Base-by-base conservation (phyloP, 2,888 invertebrate genomes). In the Parelbella ahira region DNA sequence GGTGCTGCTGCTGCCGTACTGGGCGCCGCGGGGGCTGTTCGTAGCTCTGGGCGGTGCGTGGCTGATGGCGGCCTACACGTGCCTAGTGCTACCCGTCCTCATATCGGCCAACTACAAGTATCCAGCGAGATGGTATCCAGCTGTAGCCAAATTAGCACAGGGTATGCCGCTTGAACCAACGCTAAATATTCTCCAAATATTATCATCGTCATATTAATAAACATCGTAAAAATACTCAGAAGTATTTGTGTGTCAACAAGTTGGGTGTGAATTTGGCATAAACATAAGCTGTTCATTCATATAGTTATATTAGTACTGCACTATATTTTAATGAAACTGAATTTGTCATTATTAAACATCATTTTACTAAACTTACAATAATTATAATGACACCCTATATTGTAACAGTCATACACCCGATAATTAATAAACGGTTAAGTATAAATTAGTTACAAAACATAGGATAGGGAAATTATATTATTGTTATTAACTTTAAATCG, bases 41-140 rank as follows among this genome's bases (percentile, higher is more conserved):
- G 88, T 93, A 28, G 92, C 92, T 48, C 64, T 88, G 1, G 91
- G 90, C 30, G 82, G 91, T 2, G 90, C 90, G 44, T 87, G 88
- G 83, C 83, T 90, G 58, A 82, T 91, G 71, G 90, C 90, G 0
- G 89, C 91, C 1, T 92, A 93, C 68, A 91, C 92, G 1, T 91
- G 90, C 57, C 73, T 93, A 8, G 91, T 93, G 27, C 73, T 92
- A 7, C 92, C 93, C 0, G 86, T 93, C 21, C 84, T 93, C 36
- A 90, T 92, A 42, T 91, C 92, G 0, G 92, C 91, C 39, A 92
- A 93, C 77, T 92, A 92, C 74, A 89, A 88, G 60, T 92, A 92
- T 58, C 92, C 92, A 1, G 90, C 91, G 18, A 78, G 89, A 43
- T 90, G 91, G 86, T 81, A 92, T 53, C 89, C 89, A 30, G 86